Evolutionary conservation across 2,797 vertebrate genomes (phyloP), one percentile per base, ranked within the genome.

Genomic region (Schizopygopsis malacanthus): DNA sequence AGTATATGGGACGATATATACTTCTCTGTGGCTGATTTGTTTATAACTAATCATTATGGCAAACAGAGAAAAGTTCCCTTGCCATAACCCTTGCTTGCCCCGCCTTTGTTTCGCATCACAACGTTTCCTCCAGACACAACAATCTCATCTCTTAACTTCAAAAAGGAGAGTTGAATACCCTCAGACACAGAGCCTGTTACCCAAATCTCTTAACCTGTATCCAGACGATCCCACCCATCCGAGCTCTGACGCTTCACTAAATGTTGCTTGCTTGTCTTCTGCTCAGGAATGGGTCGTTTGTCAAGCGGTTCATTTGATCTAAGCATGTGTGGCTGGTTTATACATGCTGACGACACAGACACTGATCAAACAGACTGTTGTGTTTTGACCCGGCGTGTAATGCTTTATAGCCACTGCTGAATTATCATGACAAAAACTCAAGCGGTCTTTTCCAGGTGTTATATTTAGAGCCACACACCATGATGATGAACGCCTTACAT

Each of bases 121-220:
- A 92, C 87, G 89, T 93, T 96, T 95, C 96, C 94, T 96, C 94
- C 96, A 92, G 67, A 82, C 86, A 85, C 89, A 90, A 83, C 89
- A 81, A 92, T 84, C 86, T 82, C 90, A 92, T 89, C 91, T 92
- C 90, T 93, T 67, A 3, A 92, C 88, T 91, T 91, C 92, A 87
- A 93, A 93, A 92, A 85, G 71, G 83, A 81, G 91, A 86, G 87
- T 87, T 94, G 94, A 94, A 95, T 93, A 91, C 85, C 79, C 22
- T 67, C 7, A 84, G 91, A 89, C 90, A 91, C 91, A 75, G 90
- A 89, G 90, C 91, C 91, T 82, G 91, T 90, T 92, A 91, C 90
- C 89, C 88, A 83, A 90, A 89, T 89, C 85, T 86, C 82, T 73
- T 76, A 37, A 88, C 90, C 71, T 89, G 89, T 91, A 71, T 54